These are phyloP conservation scores for Gila orcuttii DNA, from an alignment of 2,113 vertebrate genomes.

Conservation along the genomic window DNA sequence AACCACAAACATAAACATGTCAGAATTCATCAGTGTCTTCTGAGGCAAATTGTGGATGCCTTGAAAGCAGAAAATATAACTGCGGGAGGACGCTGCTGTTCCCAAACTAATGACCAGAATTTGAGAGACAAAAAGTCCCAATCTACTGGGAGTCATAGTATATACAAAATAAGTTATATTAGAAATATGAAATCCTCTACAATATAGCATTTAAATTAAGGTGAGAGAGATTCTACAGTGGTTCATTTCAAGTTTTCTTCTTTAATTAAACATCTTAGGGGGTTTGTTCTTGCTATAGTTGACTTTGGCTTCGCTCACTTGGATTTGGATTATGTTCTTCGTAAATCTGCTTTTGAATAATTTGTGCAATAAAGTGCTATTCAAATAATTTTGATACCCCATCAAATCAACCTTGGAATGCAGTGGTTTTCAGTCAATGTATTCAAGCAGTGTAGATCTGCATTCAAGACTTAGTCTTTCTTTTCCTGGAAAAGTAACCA, in stretches of 20 bases:
- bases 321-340: not conserved
- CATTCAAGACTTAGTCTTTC: not conserved
- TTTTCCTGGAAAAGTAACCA: not conserved
- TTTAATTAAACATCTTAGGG: not conserved
- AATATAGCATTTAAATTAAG: not conserved
- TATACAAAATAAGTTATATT: not conserved
- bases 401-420: not conserved
- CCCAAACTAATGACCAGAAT: slow-evolving; percentile 6
- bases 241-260: not conserved
- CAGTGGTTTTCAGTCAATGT: slow-evolving; percentile 6
- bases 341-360: not conserved
- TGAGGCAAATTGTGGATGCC: slow-evolving; percentile 11
- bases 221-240: no score
- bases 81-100: slow-evolving; percentile 10
- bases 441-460: not conserved
- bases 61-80: slow-evolving; percentile 29
- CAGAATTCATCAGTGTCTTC: slow-evolving; percentile 40
- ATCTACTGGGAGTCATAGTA: not conserved
- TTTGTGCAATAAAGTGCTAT: not conserved
- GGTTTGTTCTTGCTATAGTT: not conserved
- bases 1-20: slow-evolving; percentile 38
- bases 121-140: not conserved
- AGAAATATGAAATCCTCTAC: not conserved
- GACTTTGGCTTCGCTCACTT: not conserved
- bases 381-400: not conserved